Evolutionary conservation across 2,888 invertebrate species (phyloP), one percentile per base, ranked within the genome.

Genomic region (Cerceris rybyensis): DNA sequence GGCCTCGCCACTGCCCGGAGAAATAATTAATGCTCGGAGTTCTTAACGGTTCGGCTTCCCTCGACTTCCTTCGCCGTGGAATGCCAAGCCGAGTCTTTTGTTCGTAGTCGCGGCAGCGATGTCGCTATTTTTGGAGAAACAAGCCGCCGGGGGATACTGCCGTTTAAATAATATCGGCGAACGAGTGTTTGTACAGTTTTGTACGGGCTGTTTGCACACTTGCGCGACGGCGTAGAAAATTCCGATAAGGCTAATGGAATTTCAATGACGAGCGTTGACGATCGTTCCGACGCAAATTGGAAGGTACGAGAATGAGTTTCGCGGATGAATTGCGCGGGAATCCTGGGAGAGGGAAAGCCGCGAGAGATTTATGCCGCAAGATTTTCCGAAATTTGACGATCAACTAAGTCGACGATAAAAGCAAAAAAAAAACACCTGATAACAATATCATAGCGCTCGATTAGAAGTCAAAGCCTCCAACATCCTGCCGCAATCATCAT

Each of bases 191-290:
- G 55, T 65, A 61, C 68, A 74, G 72, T 60, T 58, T 58, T 17
- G 16, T 57, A 50, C 55, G 60, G 49, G 69, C 70, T 79, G 57
- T 83, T 84, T 83, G 72, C 81, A 68, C 82, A 76, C 59, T 71
- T 75, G 81, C 59, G 68, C 49, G 7, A 7, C 65, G 60, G 28
- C 6, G 50, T 11, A 9, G 70, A 61, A 60, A 66, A 71, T 69
- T 69, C 55, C 72, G 82, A 83, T 78, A 80, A 82, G 43, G 59
- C 17, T 55, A 43, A n/a, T 65, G 74, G 78, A 78, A 81, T 70
- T 73, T 69, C 83, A 81, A 80, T 77, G 74, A 9, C 79, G 59
- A 75, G 16, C 49, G 17, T 17, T 13, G 8, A 61, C 46, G 49
- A 61, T 8, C 49, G 16, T 6, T 49, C 16, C 49, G n/a, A 17